A percentile compares a stretch with the other conserved stretches of the same genome.
These are phyloP conservation scores for Melitaea athalia DNA, from an alignment of 2,888 invertebrate species.

Conservation along the genomic window DNA sequence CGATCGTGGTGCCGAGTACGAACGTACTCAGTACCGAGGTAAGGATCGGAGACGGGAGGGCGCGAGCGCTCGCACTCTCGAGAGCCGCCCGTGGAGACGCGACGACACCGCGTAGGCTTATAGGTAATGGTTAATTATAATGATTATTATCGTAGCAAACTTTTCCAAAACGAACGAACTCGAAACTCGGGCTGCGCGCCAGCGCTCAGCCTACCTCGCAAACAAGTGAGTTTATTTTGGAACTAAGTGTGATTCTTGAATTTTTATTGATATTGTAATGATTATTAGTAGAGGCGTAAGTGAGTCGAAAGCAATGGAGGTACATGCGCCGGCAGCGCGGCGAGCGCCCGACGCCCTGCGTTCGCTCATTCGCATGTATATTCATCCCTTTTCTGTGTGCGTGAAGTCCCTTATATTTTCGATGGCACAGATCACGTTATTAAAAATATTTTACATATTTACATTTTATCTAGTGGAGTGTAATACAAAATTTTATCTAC, in stretches of 20 bases:
- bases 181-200: constrained; percentile 83
- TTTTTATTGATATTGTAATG: constrained; percentile 83
- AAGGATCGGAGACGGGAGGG: constrained; percentile 39
- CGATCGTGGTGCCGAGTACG: constrained; percentile 34
- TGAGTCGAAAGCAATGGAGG: constrained; percentile 69
- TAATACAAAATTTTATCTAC: constrained; percentile 81
- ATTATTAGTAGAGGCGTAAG: constrained; percentile 82
- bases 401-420: constrained; percentile 80
- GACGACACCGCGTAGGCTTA: constrained; percentile 81
- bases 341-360: constrained; percentile 42
- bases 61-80: constrained; percentile 44
- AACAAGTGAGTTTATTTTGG: constrained; percentile 89
- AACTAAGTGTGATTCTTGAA: constrained; percentile 89
- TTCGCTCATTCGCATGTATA: constrained; percentile 54
- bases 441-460: constrained; percentile 81
- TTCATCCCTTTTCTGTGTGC: constrained; percentile 72
- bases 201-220: constrained; percentile 86
- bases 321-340: constrained; percentile 54
- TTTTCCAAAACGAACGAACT: constrained; percentile 84
- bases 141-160: constrained; percentile 82
- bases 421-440: constrained; percentile 80
- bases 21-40: constrained; percentile 39
- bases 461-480: constrained; percentile 82
- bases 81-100: constrained; percentile 72
- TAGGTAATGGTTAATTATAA: constrained; percentile 81